A percentile compares a stretch with the other conserved stretches of the same genome.
phyloP scores from a whole-genome alignment of 2,113 vertebrate species.

The Eptesicus fuscus region DNA sequence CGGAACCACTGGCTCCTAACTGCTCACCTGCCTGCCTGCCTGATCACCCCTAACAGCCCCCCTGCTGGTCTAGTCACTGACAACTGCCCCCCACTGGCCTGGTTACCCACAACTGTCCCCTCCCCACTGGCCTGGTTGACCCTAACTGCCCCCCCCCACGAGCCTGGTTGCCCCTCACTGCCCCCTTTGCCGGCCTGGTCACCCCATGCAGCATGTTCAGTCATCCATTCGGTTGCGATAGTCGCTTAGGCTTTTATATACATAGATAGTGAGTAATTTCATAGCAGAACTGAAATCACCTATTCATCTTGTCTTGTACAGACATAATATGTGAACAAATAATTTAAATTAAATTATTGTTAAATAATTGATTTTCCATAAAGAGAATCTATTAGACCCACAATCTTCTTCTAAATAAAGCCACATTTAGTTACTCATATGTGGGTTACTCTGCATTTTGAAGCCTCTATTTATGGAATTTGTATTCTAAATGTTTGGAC shows the following conservation, averaged over 20 bases:
- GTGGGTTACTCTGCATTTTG: neutral
- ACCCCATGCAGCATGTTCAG: too few relatives aligned
- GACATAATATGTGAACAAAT: neutral
- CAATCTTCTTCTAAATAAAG: neutral
- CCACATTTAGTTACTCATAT: neutral
- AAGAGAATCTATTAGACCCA: neutral
- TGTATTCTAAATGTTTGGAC: neutral
- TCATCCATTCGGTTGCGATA: too few relatives aligned
- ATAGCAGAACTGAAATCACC: neutral
- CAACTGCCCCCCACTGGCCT: too few relatives aligned
- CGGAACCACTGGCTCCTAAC: too few relatives aligned
- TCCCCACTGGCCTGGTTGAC: too few relatives aligned
- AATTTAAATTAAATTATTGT: neutral
- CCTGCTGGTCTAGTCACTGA: too few relatives aligned
- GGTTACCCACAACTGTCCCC: too few relatives aligned
- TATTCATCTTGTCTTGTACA: neutral
- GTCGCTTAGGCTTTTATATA: too few relatives aligned
- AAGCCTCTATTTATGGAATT: neutral
- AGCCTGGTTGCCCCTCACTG: too few relatives aligned
- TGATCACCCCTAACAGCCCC: too few relatives aligned
- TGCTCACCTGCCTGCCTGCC: too few relatives aligned
- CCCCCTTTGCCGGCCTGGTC: fast-evolving
- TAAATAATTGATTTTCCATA: neutral
- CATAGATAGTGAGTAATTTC: neutral
- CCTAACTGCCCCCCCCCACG: too few relatives aligned